phyloP scores from a whole-genome alignment of 2,888 invertebrate species.

The Strigamia crassipes region DNA sequence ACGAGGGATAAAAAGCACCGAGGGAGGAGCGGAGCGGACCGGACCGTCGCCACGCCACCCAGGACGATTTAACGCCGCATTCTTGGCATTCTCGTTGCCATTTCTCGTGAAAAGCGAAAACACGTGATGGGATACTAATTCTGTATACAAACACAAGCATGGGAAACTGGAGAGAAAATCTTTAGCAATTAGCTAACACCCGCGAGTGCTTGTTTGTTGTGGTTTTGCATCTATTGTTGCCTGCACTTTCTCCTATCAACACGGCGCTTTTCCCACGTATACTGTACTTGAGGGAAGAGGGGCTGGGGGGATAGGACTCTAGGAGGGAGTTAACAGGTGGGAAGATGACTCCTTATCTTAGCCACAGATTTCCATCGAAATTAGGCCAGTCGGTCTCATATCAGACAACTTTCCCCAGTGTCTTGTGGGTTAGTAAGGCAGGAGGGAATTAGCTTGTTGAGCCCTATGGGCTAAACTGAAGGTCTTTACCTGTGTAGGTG shows the following conservation, averaged over 20 bases:
- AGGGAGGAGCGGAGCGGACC: neutral
- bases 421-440: conserved; percentile 30
- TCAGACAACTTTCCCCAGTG: conserved; percentile 13
- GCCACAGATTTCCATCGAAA: conserved; percentile 17
- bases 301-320: neutral
- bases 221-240: neutral
- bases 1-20: neutral
- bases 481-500: neutral
- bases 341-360: conserved; percentile 15
- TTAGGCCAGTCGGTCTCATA: conserved; percentile 17
- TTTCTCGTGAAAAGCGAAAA: neutral
- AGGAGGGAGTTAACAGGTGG: neutral
- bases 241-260: conserved; percentile 5
- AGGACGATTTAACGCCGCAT: neutral
- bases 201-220: neutral
- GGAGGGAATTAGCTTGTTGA: neutral
- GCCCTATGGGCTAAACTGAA: conserved; percentile 25
- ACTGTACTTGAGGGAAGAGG: neutral
- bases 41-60: neutral
- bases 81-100: neutral
- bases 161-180: neutral
- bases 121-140: neutral
- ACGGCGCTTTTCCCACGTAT: neutral
- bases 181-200: neutral
- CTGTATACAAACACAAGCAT: neutral